Conservation (phyloP, 2,888 invertebrate genomes). For the Leptogaster cylindrica region DNA sequence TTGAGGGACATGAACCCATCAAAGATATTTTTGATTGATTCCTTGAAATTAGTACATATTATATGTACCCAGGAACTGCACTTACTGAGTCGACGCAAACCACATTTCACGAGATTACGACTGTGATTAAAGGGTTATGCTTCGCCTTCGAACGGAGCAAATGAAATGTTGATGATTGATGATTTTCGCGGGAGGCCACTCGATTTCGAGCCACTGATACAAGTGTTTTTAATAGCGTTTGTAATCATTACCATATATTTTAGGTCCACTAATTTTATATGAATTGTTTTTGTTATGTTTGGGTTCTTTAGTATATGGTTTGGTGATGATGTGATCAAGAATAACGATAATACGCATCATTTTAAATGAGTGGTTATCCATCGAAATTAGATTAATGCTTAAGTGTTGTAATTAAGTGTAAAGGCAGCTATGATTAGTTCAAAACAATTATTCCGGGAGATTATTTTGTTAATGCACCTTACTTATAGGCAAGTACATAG, state of each 20-base stretch:
- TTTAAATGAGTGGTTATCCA: too few relatives aligned
- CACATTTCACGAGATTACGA: background rate
- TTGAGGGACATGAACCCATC: slow-evolving; percentile 25
- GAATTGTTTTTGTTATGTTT: too few relatives aligned
- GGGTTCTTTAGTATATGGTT: too few relatives aligned
- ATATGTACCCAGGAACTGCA: slow-evolving; percentile 10
- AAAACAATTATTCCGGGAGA: too few relatives aligned
- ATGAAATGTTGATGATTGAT: slow-evolving; percentile 33
- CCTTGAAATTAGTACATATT: slow-evolving; percentile 43
- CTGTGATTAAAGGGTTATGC: background rate
- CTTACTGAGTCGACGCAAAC: slow-evolving; percentile 2
- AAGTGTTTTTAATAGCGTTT: slow-evolving; percentile 28
- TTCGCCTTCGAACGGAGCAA: background rate
- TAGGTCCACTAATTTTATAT: background rate
- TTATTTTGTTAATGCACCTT: too few relatives aligned
- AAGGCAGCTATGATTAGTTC: too few relatives aligned
- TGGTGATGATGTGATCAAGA: too few relatives aligned
- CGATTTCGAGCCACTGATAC: slow-evolving; percentile 22
- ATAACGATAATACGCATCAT: too few relatives aligned
- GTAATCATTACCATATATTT: slow-evolving; percentile 5
- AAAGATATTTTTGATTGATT: slow-evolving; percentile 37
- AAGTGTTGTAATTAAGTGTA: too few relatives aligned
- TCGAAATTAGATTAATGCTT: too few relatives aligned
- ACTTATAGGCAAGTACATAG: too few relatives aligned
- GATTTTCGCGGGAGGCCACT: slow-evolving; percentile 3